A percentile compares a stretch with the other conserved stretches of the same genome.
phyloP scores from a whole-genome alignment of 2,797 vertebrate species.

The Pangasius krempfi region DNA sequence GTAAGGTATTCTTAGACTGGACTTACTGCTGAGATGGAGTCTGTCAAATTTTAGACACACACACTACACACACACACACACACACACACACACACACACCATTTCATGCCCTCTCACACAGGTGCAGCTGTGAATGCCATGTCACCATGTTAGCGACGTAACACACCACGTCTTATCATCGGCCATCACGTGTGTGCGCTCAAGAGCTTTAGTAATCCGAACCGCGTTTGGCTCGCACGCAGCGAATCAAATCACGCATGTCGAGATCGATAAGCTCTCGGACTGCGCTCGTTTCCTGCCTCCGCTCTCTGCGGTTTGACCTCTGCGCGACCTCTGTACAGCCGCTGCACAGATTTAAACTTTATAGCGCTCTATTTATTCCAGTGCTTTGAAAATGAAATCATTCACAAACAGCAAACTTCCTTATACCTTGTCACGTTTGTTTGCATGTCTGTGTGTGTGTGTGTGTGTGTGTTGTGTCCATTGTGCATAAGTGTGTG shows the following conservation, averaged over 20 bases:
- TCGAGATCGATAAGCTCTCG: constrained; percentile 50
- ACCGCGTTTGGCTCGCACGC: constrained; percentile 36
- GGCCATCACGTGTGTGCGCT: neutral
- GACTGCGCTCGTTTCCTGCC: constrained; percentile 64
- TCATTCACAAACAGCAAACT: neutral
- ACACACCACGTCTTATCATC: constrained; percentile 7
- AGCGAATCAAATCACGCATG: constrained; percentile 52
- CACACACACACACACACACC: constrained; percentile 20
- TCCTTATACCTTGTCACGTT: neutral
- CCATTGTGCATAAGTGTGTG: neutral
- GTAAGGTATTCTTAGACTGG: constrained; percentile 65
- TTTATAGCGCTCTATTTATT: neutral
- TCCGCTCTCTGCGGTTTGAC: constrained; percentile 70
- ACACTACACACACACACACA: constrained; percentile 13
- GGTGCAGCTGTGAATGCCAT: constrained; percentile 21
- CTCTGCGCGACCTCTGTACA: constrained; percentile 67
- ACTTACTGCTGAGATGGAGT: constrained; percentile 63
- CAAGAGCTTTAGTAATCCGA: constrained; percentile 27
- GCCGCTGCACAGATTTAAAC: constrained; percentile 50
- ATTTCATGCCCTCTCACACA: constrained; percentile 10
- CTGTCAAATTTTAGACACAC: constrained; percentile 59
- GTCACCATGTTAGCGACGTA: neutral
- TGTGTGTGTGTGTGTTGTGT: neutral
- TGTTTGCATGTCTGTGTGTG: neutral
- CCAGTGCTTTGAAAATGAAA: neutral